These are phyloP conservation scores for Anarhynchus alexandrinus DNA, from an alignment of 2,113 vertebrate genomes.

Conservation along the genomic window DNA sequence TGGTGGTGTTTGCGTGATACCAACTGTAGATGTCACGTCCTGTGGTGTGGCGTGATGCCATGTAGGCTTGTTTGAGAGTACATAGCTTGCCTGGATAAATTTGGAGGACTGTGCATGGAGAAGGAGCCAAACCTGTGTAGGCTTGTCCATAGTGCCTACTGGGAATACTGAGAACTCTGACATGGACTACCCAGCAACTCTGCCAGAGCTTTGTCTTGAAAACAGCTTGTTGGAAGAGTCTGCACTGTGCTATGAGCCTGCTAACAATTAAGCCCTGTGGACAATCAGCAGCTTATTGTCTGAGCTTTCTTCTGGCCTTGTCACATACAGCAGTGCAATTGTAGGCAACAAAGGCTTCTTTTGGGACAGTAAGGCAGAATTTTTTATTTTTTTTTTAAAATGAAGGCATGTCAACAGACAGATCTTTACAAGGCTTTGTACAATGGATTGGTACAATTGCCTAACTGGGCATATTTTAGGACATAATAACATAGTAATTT, in stretches of 20 bases:
- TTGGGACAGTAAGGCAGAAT: background rate
- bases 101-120: background rate
- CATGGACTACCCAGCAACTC: fast-evolving
- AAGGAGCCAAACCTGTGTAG: background rate
- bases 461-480: background rate
- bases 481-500: background rate
- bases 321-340: background rate
- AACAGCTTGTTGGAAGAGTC: background rate
- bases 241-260: background rate
- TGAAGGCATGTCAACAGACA: background rate
- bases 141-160: background rate
- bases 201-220: background rate
- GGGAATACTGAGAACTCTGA: background rate
- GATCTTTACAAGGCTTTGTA: background rate
- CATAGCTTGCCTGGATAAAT: background rate
- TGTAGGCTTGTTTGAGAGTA: background rate
- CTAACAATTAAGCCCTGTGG: background rate
- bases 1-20: fast-evolving
- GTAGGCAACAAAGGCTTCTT: background rate
- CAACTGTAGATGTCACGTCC: fast-evolving
- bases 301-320: background rate
- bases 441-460: background rate
- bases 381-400: background rate
- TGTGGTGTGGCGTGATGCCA: background rate
- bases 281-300: background rate